phyloP scores from a whole-genome alignment of 2,888 invertebrate genomes.

The Diarsia rubi region DNA sequence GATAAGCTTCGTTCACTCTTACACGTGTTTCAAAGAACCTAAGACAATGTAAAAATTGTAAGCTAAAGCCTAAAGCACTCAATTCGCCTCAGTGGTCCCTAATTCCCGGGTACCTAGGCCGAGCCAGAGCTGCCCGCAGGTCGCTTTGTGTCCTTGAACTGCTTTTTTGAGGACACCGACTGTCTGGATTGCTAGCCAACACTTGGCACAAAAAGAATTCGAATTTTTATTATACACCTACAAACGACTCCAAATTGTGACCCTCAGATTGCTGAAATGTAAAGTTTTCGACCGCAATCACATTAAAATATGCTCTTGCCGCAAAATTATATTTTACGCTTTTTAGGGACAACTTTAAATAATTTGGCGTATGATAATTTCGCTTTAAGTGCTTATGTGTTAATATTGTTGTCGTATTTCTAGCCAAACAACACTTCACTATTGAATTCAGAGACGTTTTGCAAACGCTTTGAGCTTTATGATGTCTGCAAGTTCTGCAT shows the following conservation, averaged over 20 bases:
- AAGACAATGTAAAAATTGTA: constrained; percentile 7
- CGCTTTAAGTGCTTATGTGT: neutral
- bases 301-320: constrained; percentile 14
- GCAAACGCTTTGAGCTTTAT: constrained; percentile 12
- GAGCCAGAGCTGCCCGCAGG: constrained; percentile 38
- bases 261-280: constrained; percentile 25
- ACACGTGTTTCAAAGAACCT: constrained; percentile 30
- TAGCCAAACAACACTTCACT: constrained; percentile 1
- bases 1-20: constrained; percentile 48
- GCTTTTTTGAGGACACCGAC: constrained; percentile 67
- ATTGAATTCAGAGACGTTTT: constrained; percentile 18
- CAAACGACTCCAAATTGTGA: constrained; percentile 36
- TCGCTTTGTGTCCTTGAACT: constrained; percentile 64
- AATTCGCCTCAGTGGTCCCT: constrained; percentile 16
- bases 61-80: constrained; percentile 6
- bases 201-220: constrained; percentile 39
- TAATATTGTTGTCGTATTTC: constrained; percentile 16
- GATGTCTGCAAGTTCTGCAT: constrained; percentile 17
- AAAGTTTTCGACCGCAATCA: constrained; percentile 40
- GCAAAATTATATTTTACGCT: constrained; percentile 14
- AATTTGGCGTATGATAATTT: constrained; percentile 12
- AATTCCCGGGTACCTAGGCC: constrained; percentile 43
- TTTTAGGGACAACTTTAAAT: neutral
- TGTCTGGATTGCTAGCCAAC: constrained; percentile 60
- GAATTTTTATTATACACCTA: constrained; percentile 55